Evolutionary conservation across 2,888 invertebrate species (phyloP).

Genomic region (Ectemnius lituratus): DNA sequence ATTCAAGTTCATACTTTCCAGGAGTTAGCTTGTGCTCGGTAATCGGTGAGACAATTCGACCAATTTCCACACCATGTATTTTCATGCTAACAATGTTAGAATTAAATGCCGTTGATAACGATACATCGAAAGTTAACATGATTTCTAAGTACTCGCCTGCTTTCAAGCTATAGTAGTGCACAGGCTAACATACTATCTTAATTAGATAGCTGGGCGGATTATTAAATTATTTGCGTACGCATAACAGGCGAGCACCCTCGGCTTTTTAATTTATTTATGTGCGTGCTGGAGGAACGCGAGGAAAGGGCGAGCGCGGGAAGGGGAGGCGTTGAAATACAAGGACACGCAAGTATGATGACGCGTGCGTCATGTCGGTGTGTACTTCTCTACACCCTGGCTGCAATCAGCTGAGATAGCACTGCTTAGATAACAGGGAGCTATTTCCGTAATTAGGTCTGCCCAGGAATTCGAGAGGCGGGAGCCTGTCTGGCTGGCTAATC

Average conservation of each 20-base stretch:
- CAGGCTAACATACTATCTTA: conserved; percentile 50
- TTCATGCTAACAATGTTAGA: no score
- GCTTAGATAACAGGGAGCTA: conserved; percentile 43
- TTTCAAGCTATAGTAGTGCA: conserved; percentile 3
- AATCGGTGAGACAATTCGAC: no score
- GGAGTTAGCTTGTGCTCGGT: no score
- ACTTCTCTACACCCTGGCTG: conserved; percentile 3
- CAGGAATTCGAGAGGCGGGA: conserved; percentile 20
- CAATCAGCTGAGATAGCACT: conserved; percentile 47
- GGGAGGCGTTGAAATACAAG: conserved; percentile 1
- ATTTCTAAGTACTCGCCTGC: not conserved
- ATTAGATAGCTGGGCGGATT: conserved; percentile 34
- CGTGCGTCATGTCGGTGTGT: conserved; percentile 15
- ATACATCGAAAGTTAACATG: not conserved
- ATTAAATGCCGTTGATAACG: no score
- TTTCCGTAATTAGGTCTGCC: conserved; percentile 53
- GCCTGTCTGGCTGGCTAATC: no score
- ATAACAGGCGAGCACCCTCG: conserved; percentile 2
- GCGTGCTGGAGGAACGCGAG: conserved; percentile 14
- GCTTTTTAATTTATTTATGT: conserved; percentile 53
- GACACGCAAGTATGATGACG: conserved; percentile 49
- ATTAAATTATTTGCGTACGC: conserved; percentile 12
- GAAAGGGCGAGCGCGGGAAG: not conserved
- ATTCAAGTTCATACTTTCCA: no score
- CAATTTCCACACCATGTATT: no score